Evolutionary conservation across 2,888 invertebrate species (phyloP).

Genomic region (Brachycybe producta): DNA sequence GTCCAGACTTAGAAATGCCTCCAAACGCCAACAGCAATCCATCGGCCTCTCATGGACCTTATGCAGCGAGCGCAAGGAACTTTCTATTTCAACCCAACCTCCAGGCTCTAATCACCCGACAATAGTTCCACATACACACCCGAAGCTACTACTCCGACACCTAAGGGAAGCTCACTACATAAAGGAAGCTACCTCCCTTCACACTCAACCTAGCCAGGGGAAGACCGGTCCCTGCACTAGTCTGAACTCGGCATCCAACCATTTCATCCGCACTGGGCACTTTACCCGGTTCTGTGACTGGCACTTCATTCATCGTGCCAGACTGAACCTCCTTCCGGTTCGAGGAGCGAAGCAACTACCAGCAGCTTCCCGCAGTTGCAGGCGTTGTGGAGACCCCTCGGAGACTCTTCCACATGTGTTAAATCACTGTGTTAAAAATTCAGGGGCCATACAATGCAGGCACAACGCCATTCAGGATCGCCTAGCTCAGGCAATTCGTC

Average conservation of each 20-base stretch:
- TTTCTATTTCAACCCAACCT: too few species aligned
- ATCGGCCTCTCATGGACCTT: too few species aligned
- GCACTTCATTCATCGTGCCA: constrained; percentile 30
- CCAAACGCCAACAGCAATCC: too few species aligned
- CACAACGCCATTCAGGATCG: neutral
- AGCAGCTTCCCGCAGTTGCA: neutral
- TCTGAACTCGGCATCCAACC: constrained; percentile 23
- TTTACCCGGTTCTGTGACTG: constrained; percentile 28
- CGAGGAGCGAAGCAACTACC: constrained; percentile 16
- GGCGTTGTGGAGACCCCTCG: neutral
- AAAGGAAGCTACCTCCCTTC: neutral
- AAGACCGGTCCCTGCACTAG: constrained; percentile 23
- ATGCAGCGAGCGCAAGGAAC: too few species aligned
- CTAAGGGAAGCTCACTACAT: neutral
- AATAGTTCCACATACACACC: too few species aligned
- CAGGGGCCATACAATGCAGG: neutral
- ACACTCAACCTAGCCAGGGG: too few species aligned
- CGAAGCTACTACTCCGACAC: neutral
- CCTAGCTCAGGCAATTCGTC: too few species aligned
- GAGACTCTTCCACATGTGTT: constrained; percentile 7
- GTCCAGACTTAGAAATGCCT: too few species aligned
- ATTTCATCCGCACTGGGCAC: constrained; percentile 16
- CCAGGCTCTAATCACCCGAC: too few species aligned
- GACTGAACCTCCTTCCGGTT: constrained; percentile 26
- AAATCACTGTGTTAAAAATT: neutral